Percentiles rank a stretch among this genome's conserved stretches.
These are phyloP conservation scores for Neopipo cinnamomea DNA, from an alignment of 2,113 vertebrate species.

Conservation along the genomic window DNA sequence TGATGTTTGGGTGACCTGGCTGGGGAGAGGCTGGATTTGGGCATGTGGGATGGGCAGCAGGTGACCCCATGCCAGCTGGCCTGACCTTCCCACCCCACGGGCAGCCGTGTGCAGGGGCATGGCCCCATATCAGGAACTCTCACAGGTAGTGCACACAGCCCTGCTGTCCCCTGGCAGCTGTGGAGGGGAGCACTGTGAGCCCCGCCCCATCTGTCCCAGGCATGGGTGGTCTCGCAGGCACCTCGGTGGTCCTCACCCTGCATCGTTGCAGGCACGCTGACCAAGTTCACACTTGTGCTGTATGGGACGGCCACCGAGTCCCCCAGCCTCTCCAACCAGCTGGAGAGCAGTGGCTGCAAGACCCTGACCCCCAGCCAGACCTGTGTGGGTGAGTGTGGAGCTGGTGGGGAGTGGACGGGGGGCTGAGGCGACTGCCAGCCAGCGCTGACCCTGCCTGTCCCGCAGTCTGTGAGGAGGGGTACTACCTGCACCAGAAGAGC, in stretches of 20 bases:
- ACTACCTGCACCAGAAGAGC: slow-evolving; percentile 92
- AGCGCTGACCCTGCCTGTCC: background rate
- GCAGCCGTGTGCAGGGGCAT: background rate
- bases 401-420: rapidly evolving
- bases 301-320: slow-evolving; percentile 85
- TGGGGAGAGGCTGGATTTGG: background rate
- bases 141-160: background rate
- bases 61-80: background rate
- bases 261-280: slow-evolving; percentile 80
- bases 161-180: background rate
- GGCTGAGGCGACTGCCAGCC: rapidly evolving
- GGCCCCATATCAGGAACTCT: rapidly evolving
- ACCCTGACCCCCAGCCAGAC: slow-evolving; percentile 90
- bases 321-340: slow-evolving; percentile 76
- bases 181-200: background rate
- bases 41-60: background rate
- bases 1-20: background rate
- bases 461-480: slow-evolving; percentile 90
- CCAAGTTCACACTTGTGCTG: slow-evolving; percentile 89
- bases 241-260: background rate
- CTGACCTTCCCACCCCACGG: background rate
- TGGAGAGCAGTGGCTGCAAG: slow-evolving; percentile 94
- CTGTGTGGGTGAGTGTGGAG: slow-evolving; percentile 88
- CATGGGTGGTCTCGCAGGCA: rapidly evolving
- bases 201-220: background rate